Conservation (phyloP, 2,888 invertebrate genomes). For the Drosophila infuscata region DNA sequence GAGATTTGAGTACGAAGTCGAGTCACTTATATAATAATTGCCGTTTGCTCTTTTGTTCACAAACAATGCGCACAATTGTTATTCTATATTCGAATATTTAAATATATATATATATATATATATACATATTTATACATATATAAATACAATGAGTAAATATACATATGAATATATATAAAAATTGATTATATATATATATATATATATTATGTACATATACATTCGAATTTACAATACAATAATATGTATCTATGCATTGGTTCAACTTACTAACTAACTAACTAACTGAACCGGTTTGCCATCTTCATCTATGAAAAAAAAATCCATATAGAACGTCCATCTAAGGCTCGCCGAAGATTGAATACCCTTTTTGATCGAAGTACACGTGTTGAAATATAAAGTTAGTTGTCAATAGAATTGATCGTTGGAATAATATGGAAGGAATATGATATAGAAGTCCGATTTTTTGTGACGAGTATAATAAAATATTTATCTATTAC, state of each 20-base stretch:
- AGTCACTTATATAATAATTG: background rate
- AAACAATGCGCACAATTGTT: background rate
- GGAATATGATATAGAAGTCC: background rate
- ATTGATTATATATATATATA: background rate
- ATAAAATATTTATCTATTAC: background rate
- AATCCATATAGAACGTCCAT: background rate
- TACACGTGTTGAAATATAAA: background rate
- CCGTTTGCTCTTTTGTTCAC: background rate
- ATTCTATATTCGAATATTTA: background rate
- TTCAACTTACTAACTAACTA: no score
- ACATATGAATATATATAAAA: background rate
- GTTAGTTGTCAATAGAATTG: background rate
- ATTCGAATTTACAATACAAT: background rate
- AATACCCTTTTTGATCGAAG: background rate
- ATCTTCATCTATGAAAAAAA: background rate
- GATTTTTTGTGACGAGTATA: background rate
- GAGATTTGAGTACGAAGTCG: background rate
- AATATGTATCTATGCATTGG: background rate
- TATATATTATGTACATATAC: background rate
- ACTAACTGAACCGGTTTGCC: conserved; percentile 33
- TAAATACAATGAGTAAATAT: background rate
- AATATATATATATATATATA: background rate
- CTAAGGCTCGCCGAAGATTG: background rate
- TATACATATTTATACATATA: background rate
- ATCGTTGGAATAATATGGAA: background rate